phyloP scores from a whole-genome alignment of 1,140 invertebrate species.

The Aphis gossypii region DNA sequence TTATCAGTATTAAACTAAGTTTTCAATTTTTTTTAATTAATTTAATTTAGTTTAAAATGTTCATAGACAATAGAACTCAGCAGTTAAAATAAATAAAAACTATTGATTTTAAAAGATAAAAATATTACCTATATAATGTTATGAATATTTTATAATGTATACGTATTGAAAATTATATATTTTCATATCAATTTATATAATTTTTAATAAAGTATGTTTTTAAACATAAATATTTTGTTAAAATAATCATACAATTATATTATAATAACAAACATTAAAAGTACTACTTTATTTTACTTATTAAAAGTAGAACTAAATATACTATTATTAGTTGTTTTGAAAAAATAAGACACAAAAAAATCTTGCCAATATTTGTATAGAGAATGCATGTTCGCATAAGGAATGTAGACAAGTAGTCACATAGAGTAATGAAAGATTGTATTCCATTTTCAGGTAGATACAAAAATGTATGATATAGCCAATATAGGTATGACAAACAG shows the following conservation, averaged over 20 bases:
- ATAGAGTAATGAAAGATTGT: background rate
- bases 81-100: too few species aligned
- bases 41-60: background rate
- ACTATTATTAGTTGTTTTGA: constrained; percentile 21
- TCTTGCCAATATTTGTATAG: background rate
- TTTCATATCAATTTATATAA: too few species aligned
- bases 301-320: background rate
- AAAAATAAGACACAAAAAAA: constrained; percentile 13
- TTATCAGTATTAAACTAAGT: background rate
- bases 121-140: background rate
- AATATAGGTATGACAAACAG: background rate
- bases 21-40: background rate
- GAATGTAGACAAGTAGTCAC: too few species aligned
- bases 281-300: background rate
- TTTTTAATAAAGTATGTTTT: too few species aligned
- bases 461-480: background rate
- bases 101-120: background rate
- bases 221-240: background rate
- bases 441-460: background rate
- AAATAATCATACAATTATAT: background rate
- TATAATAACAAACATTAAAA: background rate
- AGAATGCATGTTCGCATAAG: background rate
- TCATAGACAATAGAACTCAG: too few species aligned
- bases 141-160: background rate
- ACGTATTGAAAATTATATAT: background rate